Conservation (phyloP, 2,797 vertebrate genomes). For the Cryptoblepharus egeriae region DNA sequence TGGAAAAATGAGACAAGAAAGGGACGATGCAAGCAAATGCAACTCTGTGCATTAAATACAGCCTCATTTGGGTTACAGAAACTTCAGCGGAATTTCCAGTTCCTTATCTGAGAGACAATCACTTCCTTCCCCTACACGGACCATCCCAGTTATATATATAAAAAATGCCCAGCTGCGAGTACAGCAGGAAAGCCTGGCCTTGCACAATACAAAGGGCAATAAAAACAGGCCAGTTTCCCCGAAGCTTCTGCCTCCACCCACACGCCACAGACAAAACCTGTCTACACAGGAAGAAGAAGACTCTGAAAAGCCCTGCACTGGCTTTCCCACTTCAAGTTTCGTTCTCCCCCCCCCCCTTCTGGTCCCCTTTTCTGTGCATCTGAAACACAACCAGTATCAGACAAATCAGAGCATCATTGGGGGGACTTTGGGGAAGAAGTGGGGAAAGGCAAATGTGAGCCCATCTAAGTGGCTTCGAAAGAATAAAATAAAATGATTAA, state of each 20-base stretch:
- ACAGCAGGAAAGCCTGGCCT: slow-evolving; percentile 9
- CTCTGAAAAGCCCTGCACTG: neutral
- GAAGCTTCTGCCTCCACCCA: neutral
- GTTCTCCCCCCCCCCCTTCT: neutral
- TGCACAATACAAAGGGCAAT: slow-evolving; percentile 1
- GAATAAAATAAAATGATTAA: too few relatives aligned
- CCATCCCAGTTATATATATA: neutral
- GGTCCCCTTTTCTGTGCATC: neutral
- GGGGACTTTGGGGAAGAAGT: neutral
- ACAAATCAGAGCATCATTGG: neutral
- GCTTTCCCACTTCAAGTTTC: neutral
- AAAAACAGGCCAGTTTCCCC: slow-evolving; percentile 15
- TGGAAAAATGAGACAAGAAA: neutral
- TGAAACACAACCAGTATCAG: neutral
- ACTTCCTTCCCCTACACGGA: slow-evolving; percentile 25
- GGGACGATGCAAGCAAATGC: neutral
- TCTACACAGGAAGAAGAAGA: neutral
- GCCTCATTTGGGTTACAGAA: neutral
- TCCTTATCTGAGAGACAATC: neutral
- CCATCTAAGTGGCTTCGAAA: too few relatives aligned
- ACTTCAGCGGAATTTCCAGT: neutral
- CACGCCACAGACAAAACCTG: neutral
- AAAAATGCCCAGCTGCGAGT: slow-evolving; percentile 29
- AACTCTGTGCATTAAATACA: neutral
- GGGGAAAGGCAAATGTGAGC: neutral